Percentiles rank a stretch among this genome's conserved stretches.
Conservation (phyloP, 2,113 vertebrate genomes). For the Strix aluco region DNA sequence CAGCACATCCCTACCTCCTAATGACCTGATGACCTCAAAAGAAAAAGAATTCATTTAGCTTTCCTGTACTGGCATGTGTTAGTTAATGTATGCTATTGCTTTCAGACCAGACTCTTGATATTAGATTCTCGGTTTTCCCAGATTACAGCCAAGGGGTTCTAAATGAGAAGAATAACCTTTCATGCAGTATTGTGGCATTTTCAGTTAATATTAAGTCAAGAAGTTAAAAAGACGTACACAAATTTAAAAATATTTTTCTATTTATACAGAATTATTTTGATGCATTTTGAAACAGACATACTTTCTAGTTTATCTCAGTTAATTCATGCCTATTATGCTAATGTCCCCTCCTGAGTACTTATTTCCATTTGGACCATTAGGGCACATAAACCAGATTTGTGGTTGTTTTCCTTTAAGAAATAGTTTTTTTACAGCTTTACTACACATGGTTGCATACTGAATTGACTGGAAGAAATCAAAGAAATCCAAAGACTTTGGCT, state of each 20-base stretch:
- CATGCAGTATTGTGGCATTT: background rate
- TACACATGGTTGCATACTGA: background rate
- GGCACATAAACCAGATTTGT: slow-evolving; percentile 19
- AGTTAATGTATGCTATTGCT: background rate
- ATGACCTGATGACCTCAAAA: background rate
- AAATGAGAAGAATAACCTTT: background rate
- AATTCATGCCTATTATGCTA: slow-evolving; percentile 33
- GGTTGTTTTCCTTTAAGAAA: slow-evolving; percentile 34
- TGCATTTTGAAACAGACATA: background rate
- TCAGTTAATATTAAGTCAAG: background rate
- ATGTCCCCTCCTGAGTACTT: slow-evolving; percentile 24
- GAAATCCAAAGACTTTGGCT: background rate
- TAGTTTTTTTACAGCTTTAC: background rate
- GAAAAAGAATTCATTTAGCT: background rate
- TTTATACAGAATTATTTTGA: slow-evolving; percentile 26
- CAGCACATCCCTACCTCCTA: background rate
- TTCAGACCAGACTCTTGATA: background rate
- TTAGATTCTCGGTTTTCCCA: background rate
- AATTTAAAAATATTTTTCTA: slow-evolving; percentile 16
- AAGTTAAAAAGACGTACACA: background rate
- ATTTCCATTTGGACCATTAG: slow-evolving; percentile 31
- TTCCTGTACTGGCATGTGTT: background rate
- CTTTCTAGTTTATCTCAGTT: slow-evolving; percentile 32
- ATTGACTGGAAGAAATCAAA: background rate
- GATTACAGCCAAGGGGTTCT: background rate